phyloP scores from a whole-genome alignment of 2,888 invertebrate genomes.

The Dicyrtomina minuta region DNA sequence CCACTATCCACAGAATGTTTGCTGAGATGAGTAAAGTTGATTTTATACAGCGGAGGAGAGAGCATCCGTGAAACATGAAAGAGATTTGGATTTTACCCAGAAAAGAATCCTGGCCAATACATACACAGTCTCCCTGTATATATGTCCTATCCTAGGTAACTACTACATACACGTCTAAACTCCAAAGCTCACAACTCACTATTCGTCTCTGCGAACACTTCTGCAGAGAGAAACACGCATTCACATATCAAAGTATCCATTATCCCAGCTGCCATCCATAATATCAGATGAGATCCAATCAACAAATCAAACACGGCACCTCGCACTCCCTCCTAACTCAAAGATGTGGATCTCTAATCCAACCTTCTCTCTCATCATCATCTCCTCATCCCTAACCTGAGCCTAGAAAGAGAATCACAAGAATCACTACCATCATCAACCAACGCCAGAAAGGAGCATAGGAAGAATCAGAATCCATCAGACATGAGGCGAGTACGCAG shows the following conservation, averaged over 20 bases:
- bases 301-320: slow-evolving; percentile 34
- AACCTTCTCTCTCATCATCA: not conserved
- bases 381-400: too few species aligned
- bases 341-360: slow-evolving; percentile 8
- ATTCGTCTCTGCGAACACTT: not conserved
- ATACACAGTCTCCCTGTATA: slow-evolving; percentile 2
- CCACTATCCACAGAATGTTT: not conserved
- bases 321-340: slow-evolving; percentile 24
- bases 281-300: slow-evolving; percentile 33
- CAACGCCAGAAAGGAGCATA: too few species aligned
- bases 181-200: too few species aligned
- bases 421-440: too few species aligned
- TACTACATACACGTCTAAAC: not conserved
- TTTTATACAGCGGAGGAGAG: slow-evolving; percentile 1
- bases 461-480: too few species aligned
- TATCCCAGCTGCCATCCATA: slow-evolving; percentile 21
- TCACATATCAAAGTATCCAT: slow-evolving; percentile 16
- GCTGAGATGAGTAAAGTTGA: slow-evolving; percentile 6
- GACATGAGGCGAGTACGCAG: not conserved
- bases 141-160: not conserved
- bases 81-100: slow-evolving; percentile 8
- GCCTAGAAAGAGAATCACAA: too few species aligned
- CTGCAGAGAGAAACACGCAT: slow-evolving; percentile 1
- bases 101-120: slow-evolving; percentile 22
- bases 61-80: slow-evolving; percentile 6